Base-by-base conservation (phyloP, 2,888 invertebrate genomes). In the Rotaria sp. region DNA sequence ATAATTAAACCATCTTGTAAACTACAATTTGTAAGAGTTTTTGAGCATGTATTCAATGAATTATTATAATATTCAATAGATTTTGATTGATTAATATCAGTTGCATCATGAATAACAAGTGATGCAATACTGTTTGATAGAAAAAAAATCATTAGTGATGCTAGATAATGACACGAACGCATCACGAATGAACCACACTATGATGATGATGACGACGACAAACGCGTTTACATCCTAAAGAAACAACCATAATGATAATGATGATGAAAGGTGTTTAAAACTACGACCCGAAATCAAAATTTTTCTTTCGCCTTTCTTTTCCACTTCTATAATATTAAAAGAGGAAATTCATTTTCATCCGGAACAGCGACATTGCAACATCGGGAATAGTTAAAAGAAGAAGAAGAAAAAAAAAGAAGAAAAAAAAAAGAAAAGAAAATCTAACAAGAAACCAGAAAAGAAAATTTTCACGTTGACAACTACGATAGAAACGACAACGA, bases 1-100 rank as follows among this genome's bases (percentile, higher is more conserved):
- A 99, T 92, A 88, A 97, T 89, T 87, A 98, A 93, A 80, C 98
- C 99, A 45, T 38, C 38, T 38, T 45, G 18, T 80, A 8, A 26
- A 67, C 67, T 67, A 80, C 75, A 80, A 45, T 45, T 80, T 10
- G 45, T 26, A 7, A 11, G 41, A 80, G 45, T 38, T 80, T 80
- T 80, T 80, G 26, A 5, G 45, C 75, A 80, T 80, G 75, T 80
- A n/a, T 24, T 41, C 24, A 30, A 80, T 80, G 75, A 80, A 35
- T 35, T 67, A 55, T 24, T 55, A 55, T 55, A 55, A 26, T 55
- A 55, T 55, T 21, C 55, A 26, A 55, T 30, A 67, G 30, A 15
- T 35, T 35, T 30, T 35, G 67, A 35, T 67, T 67, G 67, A 67
- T 67, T 67, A 67, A 67, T 35, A 35, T 67, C 67, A 35, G 26